Base-by-base conservation (phyloP, 2,113 vertebrate genomes). In the Pachycephala philippinensis region DNA sequence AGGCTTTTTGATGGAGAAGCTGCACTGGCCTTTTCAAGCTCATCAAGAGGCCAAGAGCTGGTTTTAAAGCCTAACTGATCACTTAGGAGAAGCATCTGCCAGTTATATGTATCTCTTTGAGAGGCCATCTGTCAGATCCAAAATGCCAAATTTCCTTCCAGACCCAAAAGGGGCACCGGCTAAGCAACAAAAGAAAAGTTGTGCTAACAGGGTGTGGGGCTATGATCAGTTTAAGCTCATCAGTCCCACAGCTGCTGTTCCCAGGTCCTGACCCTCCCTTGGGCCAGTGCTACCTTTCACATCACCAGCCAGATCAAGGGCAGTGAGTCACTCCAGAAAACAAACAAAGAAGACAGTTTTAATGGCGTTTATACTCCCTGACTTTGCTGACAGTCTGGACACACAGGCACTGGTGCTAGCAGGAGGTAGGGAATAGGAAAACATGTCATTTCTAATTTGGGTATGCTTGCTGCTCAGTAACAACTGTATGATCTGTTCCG, bases 81-180 rank as follows among this genome's bases (percentile, higher is more conserved):
- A 11, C 71, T 92, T 64, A 82, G 52, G 79, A 95, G 85, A 96
- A 66, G 83, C 95, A 96, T 94, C 95, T 95, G 95, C 85, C 75
- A 86, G 64, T 47, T 83, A 61, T 1, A 76, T 2, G 0, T 35
- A 57, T 54, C 63, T 79, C 82, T 97, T 83, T 91, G 87, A 96
- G 90, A 95, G 27, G 47, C 95, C 96, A 96, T 93, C 95, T 95
- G 93, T 92, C 85, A 70, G 64, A 42, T 59, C 28, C 64, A 84
- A 81, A 93, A 83, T 23, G 83, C 93, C 88, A 96, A 78, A 88
- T 90, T 88, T 91, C 68, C 31, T 68, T 78, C 60, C 47, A 52
- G 64, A 64, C 18, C 71, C 70, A 49, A 80, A 59, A 47, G 40
- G 22, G 63, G 52, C 54, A 88, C 39, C 1, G 1, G 28, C 28